Percentiles rank a stretch among this genome's conserved stretches.
These are phyloP conservation scores for Nymphalis io DNA, from an alignment of 1,140 invertebrate genomes.

Conservation along the genomic window DNA sequence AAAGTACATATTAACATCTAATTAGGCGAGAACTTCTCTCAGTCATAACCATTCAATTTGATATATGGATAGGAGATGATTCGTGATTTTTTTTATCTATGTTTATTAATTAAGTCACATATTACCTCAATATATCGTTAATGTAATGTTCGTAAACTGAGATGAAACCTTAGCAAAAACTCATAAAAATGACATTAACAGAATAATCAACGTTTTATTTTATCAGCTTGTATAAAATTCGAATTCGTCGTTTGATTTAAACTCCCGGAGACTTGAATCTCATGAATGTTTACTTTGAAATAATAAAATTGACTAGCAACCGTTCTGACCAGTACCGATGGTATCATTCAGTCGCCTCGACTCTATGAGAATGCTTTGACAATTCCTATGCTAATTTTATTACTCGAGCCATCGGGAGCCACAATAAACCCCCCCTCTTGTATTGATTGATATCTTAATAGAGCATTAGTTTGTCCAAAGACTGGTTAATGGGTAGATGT, in stretches of 20 bases:
- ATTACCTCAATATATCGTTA: too few species aligned
- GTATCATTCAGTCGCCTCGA: constrained; percentile 22
- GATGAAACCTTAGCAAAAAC: neutral
- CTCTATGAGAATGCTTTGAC: constrained; percentile 34
- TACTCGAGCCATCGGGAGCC: constrained; percentile 37
- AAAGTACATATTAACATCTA: too few species aligned
- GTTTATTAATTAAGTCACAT: too few species aligned
- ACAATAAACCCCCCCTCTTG: constrained; percentile 30
- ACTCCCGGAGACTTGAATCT: neutral
- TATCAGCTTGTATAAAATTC: neutral
- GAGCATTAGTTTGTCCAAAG: constrained; percentile 41
- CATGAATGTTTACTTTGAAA: constrained; percentile 9
- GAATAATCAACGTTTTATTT: neutral
- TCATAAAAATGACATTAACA: neutral
- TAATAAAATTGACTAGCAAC: constrained; percentile 5
- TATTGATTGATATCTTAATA: constrained; percentile 66
- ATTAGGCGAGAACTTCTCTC: too few species aligned
- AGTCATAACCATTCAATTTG: too few species aligned
- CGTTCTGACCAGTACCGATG: constrained; percentile 17
- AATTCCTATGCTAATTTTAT: constrained; percentile 67
- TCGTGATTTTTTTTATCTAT: too few species aligned
- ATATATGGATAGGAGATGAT: too few species aligned
- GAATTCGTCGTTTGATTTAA: constrained; percentile 2
- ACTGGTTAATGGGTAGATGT: constrained; percentile 24
- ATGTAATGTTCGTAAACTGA: too few species aligned